Evolutionary conservation across 2,113 vertebrate genomes (phyloP), one percentile per base, ranked within the genome.

Genomic region (Hemicordylus capensis): DNA sequence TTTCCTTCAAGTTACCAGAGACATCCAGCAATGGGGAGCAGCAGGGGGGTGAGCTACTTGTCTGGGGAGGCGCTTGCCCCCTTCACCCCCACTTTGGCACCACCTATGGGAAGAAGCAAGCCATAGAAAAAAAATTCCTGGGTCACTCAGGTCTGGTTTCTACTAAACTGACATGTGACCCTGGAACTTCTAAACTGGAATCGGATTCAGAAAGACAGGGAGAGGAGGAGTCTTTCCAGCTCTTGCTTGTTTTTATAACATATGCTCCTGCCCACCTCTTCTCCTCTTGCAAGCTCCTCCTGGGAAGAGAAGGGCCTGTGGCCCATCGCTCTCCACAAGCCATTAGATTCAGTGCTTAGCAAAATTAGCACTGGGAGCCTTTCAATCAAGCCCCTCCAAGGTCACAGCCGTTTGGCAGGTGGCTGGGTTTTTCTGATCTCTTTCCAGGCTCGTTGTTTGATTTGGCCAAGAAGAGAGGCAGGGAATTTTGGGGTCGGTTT

Each of bases 351-450:
- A 10, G n/a, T 51, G 39, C 73, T 34, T n/a, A n/a, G 59, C 7
- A 64, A 72, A 83, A 87, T 34, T 24, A 42, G 66, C 31, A 56
- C 22, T 15, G 0, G 75, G 86, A 54, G 3, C 81, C 86, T 87
- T 87, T 87, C 79, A 87, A 58, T 46, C 66, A 44, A n/a, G 58
- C 10, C 66, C 46, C 81, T 54, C 67, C 37, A 34, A 64, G 81
- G 75, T 83, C 76, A 66, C 59, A 0, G 75, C 20, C 37, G 66
- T 70, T 87, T 83, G 86, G 81, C 86, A 87, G 87, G 82, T 84
- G 72, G 66, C 5, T 51, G 1, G 51, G 51, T 20, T 56, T 14
- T 3, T 0, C 24, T 64, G 66, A 83, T 87, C 69, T 56, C 34
- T 34, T 37, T 10, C 83, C 7, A 31, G 58, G 31, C 63, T 48